Conservation (phyloP, 2,797 vertebrate species). For the Macropodus opercularis region DNA sequence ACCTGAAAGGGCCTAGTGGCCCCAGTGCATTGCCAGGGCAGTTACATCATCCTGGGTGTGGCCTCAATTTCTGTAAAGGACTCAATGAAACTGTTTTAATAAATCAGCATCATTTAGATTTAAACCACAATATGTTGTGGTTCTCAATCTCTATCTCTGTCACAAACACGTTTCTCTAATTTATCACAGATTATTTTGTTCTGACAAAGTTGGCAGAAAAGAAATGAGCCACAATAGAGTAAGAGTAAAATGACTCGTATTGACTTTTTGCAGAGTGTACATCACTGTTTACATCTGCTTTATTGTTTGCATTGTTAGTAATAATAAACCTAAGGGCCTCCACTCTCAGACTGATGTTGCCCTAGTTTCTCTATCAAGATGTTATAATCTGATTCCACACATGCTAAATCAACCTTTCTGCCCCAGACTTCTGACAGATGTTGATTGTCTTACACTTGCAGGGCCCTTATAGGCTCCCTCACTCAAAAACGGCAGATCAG, state of each 20-base stretch:
- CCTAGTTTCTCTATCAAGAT: slow-evolving; percentile 77
- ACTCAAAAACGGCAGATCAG: slow-evolving; percentile 69
- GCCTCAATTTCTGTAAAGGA: too few relatives aligned
- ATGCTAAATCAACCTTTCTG: slow-evolving; percentile 67
- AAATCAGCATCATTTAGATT: slow-evolving; percentile 26
- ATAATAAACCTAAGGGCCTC: slow-evolving; percentile 49
- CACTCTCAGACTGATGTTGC: slow-evolving; percentile 52
- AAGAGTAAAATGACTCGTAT: background rate
- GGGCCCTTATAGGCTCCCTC: slow-evolving; percentile 64
- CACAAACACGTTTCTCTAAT: slow-evolving; percentile 51
- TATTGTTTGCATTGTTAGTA: slow-evolving; percentile 9
- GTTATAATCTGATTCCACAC: slow-evolving; percentile 74
- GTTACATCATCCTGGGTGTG: too few relatives aligned
- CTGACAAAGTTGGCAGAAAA: slow-evolving; percentile 41
- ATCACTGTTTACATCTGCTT: slow-evolving; percentile 9
- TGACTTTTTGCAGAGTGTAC: background rate
- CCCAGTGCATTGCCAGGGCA: too few relatives aligned
- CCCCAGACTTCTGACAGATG: slow-evolving; percentile 81
- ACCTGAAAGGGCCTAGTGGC: too few relatives aligned
- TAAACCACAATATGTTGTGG: slow-evolving; percentile 16
- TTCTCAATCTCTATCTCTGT: too few relatives aligned
- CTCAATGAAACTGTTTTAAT: background rate
- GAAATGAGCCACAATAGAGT: slow-evolving; percentile 35
- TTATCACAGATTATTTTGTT: slow-evolving; percentile 46
- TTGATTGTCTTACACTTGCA: slow-evolving; percentile 64